Evolutionary conservation across 2,797 vertebrate species (phyloP).

Genomic region (Telmatherina bonti): DNA sequence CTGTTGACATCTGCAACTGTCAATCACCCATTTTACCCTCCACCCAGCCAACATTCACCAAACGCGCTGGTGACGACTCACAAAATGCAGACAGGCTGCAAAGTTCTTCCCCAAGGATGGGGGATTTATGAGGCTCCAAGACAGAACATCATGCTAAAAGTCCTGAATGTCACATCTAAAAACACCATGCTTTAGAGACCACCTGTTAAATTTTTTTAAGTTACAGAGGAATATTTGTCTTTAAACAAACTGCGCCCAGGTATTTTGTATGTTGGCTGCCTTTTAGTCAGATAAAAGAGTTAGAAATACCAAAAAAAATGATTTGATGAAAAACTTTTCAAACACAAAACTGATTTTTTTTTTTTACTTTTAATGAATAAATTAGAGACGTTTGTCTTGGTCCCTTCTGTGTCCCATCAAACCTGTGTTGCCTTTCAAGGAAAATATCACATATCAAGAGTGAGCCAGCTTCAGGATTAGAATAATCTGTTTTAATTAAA

Average conservation of each 20-base stretch:
- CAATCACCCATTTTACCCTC: conserved; percentile 64
- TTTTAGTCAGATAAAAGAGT: background rate
- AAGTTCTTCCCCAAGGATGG: conserved; percentile 14
- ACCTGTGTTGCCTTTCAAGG: conserved; percentile 12
- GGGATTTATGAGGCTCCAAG: conserved; percentile 28
- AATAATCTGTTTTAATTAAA: conserved; percentile 28
- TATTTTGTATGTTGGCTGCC: background rate
- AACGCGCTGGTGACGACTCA: conserved; percentile 19
- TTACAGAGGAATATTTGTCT: background rate
- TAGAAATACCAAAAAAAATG: background rate
- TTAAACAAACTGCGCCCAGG: background rate
- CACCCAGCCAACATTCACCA: conserved; percentile 2
- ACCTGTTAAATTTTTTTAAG: background rate
- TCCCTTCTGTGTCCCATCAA: background rate
- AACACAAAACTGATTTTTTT: background rate
- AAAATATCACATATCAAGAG: conserved; percentile 28
- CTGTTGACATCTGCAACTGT: conserved; percentile 81
- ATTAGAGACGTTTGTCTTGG: background rate
- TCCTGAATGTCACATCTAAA: conserved; percentile 26
- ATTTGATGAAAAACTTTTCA: background rate
- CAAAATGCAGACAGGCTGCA: conserved; percentile 5
- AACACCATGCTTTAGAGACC: conserved; percentile 32
- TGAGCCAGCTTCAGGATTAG: conserved; percentile 41
- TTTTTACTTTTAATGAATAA: background rate
- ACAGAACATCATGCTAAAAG: conserved; percentile 27